Conservation (phyloP, 2,888 invertebrate genomes). For the Troglohyphantes excavatus region DNA sequence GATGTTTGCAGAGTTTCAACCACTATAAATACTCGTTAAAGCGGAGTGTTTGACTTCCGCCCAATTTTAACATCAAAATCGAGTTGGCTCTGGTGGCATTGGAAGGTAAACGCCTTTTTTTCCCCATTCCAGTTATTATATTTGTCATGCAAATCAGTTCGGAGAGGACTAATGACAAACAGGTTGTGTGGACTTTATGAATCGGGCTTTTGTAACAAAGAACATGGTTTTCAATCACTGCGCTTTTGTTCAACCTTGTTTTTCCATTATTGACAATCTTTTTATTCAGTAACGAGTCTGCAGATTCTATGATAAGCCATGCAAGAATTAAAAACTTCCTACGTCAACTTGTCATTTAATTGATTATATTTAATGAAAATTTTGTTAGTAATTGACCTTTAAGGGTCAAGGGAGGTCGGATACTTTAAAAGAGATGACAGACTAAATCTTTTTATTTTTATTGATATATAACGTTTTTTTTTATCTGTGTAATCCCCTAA, state of each 20-base stretch:
- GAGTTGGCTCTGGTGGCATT: slow-evolving; percentile 50
- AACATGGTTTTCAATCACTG: not conserved
- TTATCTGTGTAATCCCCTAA: no score
- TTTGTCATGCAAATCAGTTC: slow-evolving; percentile 66
- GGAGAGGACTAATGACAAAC: slow-evolving; percentile 8
- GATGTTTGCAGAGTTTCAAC: slow-evolving; percentile 72
- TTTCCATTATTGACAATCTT: not conserved
- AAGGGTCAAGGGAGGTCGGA: no score
- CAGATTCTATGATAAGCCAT: not conserved
- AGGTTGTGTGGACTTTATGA: slow-evolving; percentile 26
- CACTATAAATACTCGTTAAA: slow-evolving; percentile 72
- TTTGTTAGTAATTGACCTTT: no score
- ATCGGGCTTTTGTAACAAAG: slow-evolving; percentile 6
- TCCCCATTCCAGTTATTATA: slow-evolving; percentile 40
- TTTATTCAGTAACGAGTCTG: not conserved
- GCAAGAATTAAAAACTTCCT: no score
- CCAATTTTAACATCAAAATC: slow-evolving; percentile 74
- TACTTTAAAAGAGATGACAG: no score
- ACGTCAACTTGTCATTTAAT: no score
- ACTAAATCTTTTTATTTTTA: no score
- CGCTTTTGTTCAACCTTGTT: not conserved
- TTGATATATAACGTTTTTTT: no score
- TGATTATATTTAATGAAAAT: no score
- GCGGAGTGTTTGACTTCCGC: slow-evolving; percentile 75
- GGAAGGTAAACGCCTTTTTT: slow-evolving; percentile 60